Evolutionary conservation across 92 coral and sea anemone genomes (phyloP).

Genomic region (Palythoa heliodiscus): DNA sequence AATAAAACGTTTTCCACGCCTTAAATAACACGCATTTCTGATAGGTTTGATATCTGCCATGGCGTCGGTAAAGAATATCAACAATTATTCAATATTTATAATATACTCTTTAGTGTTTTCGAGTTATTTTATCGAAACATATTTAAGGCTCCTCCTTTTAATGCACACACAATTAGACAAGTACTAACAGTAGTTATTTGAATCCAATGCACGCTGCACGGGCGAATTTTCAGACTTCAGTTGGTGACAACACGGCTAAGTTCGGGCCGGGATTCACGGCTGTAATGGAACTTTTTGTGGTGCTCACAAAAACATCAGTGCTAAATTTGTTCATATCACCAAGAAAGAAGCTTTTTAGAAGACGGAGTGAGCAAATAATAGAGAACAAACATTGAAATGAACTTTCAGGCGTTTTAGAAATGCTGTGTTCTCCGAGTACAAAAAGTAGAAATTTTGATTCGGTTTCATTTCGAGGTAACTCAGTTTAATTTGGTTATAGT

Average conservation of each 20-base stretch:
- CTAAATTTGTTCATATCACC: neutral
- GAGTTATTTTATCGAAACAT: conserved; percentile 26
- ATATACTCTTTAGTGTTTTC: neutral
- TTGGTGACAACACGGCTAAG: conserved; percentile 3
- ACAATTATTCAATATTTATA: neutral
- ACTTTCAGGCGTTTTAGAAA: conserved; percentile 24
- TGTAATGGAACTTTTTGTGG: neutral
- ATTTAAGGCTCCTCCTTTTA: conserved; percentile 2
- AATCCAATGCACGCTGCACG: neutral
- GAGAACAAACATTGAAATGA: neutral
- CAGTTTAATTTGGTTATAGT: neutral
- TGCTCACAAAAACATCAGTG: neutral
- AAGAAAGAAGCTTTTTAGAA: neutral
- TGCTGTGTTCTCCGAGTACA: neutral
- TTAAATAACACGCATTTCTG: conserved; percentile 8
- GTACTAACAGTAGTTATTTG: neutral
- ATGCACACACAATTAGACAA: conserved; percentile 15
- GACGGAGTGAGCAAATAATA: neutral
- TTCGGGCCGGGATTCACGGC: neutral
- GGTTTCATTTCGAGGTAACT: neutral
- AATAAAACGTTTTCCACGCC: conserved; percentile 8
- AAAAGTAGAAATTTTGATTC: neutral
- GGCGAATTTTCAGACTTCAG: neutral
- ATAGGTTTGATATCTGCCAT: neutral
- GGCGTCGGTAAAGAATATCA: neutral